phyloP scores from a whole-genome alignment of 2,113 vertebrate genomes.

The Anarrhichthys ocellatus region DNA sequence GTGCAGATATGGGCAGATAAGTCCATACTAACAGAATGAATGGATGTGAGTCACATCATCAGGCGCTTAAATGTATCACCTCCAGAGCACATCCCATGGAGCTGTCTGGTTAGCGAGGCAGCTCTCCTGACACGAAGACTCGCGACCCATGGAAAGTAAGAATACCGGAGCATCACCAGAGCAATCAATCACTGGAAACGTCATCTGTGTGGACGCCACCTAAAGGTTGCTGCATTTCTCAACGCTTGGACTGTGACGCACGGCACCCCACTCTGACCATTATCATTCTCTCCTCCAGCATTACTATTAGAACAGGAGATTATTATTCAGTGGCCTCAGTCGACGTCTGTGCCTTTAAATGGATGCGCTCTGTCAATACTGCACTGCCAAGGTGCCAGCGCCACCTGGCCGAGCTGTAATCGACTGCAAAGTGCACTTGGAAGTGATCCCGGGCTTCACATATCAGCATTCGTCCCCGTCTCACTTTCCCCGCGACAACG shows the following conservation, averaged over 20 bases:
- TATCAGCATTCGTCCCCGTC: slow-evolving; percentile 68
- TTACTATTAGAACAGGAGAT: slow-evolving; percentile 41
- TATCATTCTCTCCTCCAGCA: slow-evolving; percentile 46
- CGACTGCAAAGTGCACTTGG: slow-evolving; percentile 81
- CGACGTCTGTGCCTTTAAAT: slow-evolving; percentile 72
- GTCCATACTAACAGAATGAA: background rate
- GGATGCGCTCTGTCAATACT: slow-evolving; percentile 62
- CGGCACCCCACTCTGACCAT: slow-evolving; percentile 35
- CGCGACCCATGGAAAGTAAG: slow-evolving; percentile 46
- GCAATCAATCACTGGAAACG: slow-evolving; percentile 34
- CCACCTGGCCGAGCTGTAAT: slow-evolving; percentile 81
- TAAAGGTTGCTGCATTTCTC: slow-evolving; percentile 41
- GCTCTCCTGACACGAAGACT: slow-evolving; percentile 12
- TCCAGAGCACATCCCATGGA: background rate
- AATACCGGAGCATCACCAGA: slow-evolving; percentile 45
- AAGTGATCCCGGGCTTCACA: slow-evolving; percentile 65
- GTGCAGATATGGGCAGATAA: background rate
- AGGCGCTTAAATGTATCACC: slow-evolving; percentile 26
- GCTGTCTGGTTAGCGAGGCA: slow-evolving; percentile 23
- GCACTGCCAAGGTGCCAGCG: slow-evolving; percentile 70
- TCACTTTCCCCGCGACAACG: slow-evolving; percentile 51
- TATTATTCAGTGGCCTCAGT: slow-evolving; percentile 56
- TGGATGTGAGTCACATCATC: slow-evolving; percentile 24
- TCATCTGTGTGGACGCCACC: slow-evolving; percentile 13
- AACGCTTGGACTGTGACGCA: slow-evolving; percentile 55